phyloP scores from a whole-genome alignment of 2,888 invertebrate species.

The Caenorhabditis drosophilae region DNA sequence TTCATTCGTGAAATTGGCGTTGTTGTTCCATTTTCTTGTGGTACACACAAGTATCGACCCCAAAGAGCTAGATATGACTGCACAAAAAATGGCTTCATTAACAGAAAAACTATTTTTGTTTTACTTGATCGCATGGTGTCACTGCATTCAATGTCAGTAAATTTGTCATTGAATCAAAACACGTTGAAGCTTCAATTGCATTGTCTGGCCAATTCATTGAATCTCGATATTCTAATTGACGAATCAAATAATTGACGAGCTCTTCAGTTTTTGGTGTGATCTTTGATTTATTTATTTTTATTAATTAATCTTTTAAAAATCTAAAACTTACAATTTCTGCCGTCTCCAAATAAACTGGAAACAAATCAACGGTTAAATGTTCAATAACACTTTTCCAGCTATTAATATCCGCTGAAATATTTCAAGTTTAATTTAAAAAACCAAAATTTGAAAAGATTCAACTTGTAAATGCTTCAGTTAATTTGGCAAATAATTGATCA shows the following conservation, averaged over 20 bases:
- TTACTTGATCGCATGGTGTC: conserved; percentile 35
- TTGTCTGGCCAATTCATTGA: conserved; percentile 43
- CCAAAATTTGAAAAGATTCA: background rate
- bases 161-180: conserved; percentile 33
- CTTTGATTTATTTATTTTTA: too few species aligned
- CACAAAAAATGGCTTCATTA: too few species aligned
- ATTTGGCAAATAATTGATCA: background rate
- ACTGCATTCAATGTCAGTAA: conserved; percentile 14
- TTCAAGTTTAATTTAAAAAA: background rate
- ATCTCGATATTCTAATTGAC: conserved; percentile 23
- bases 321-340: too few species aligned
- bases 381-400: conserved; percentile 36
- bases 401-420: conserved; percentile 23
- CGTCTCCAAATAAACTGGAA: too few species aligned
- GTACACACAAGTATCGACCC: conserved; percentile 6
- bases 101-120: too few species aligned
- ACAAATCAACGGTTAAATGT: conserved; percentile 7
- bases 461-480: background rate
- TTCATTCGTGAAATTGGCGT: conserved; percentile 29
- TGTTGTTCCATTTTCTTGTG: background rate
- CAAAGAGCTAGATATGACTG: conserved; percentile 12
- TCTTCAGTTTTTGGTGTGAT: too few species aligned
- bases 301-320: too few species aligned
- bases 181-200: conserved; percentile 32
- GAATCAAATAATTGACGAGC: too few species aligned